phyloP scores from a whole-genome alignment of 2,797 vertebrate genomes.

The Schizopygopsis pylzovi region DNA sequence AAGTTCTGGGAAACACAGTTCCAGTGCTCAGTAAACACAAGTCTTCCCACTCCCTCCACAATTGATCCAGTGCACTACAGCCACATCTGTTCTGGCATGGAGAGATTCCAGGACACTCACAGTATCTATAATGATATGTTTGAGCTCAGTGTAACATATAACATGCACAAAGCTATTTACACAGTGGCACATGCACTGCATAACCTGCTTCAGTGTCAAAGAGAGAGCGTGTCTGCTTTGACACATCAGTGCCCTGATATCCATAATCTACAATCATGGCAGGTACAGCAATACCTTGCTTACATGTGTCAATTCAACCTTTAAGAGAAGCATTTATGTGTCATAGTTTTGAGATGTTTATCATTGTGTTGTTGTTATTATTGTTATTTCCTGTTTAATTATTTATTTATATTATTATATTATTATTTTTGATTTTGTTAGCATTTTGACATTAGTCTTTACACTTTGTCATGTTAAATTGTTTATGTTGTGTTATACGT shows the following conservation, averaged over 20 bases:
- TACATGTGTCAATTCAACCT: not conserved
- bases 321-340: not conserved
- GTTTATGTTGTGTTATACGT: not conserved
- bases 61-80: constrained; percentile 28
- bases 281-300: constrained; percentile 57
- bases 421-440: too few species aligned
- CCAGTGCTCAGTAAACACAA: constrained; percentile 63
- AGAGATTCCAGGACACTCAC: constrained; percentile 58
- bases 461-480: not conserved
- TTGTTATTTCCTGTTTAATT: not conserved
- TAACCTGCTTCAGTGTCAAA: constrained; percentile 60
- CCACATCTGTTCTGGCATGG: constrained; percentile 59
- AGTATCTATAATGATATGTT: constrained; percentile 69
- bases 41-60: constrained; percentile 43
- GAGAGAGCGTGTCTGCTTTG: not conserved
- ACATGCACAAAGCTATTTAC: constrained; percentile 67
- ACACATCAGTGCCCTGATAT: constrained; percentile 62
- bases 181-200: constrained; percentile 67
- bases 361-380: not conserved
- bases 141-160: constrained; percentile 69
- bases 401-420: not conserved
- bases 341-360: not conserved
- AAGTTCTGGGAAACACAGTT: constrained; percentile 69
- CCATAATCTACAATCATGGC: constrained; percentile 64
- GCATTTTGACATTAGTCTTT: not conserved